Evolutionary conservation across 2,113 vertebrate species (phyloP).

Genomic region (Trogon surrucura): DNA sequence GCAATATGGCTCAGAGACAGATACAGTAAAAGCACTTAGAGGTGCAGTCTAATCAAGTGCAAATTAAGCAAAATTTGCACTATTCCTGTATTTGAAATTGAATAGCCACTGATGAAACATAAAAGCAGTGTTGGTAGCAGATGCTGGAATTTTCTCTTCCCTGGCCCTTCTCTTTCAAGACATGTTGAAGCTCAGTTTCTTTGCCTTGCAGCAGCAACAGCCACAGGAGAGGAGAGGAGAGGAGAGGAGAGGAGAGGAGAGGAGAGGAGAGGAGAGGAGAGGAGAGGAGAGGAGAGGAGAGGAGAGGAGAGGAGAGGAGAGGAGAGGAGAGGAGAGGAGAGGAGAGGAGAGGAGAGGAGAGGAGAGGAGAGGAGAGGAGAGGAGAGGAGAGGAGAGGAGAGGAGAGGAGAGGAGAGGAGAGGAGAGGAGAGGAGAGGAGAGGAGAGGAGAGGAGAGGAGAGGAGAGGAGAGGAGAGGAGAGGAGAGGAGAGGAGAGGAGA

Average conservation of each 20-base stretch:
- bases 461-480: background rate
- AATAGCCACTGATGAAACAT: background rate
- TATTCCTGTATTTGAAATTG: background rate
- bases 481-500: background rate
- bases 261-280: background rate
- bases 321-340: background rate
- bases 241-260: background rate
- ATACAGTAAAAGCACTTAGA: background rate
- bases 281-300: background rate
- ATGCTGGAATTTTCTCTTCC: background rate
- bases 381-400: background rate
- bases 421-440: background rate
- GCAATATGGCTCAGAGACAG: background rate
- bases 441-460: background rate
- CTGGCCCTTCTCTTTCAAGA: background rate
- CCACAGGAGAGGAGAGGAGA: background rate
- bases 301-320: background rate
- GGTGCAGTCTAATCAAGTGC: background rate
- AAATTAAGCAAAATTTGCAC: background rate
- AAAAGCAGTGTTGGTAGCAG: background rate
- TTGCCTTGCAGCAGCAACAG: background rate
- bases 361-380: background rate
- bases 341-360: background rate
- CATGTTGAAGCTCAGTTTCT: fast-evolving
- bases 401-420: background rate